Evolutionary conservation across 1,140 invertebrate species (phyloP).

Genomic region (Drosophila sp.): DNA sequence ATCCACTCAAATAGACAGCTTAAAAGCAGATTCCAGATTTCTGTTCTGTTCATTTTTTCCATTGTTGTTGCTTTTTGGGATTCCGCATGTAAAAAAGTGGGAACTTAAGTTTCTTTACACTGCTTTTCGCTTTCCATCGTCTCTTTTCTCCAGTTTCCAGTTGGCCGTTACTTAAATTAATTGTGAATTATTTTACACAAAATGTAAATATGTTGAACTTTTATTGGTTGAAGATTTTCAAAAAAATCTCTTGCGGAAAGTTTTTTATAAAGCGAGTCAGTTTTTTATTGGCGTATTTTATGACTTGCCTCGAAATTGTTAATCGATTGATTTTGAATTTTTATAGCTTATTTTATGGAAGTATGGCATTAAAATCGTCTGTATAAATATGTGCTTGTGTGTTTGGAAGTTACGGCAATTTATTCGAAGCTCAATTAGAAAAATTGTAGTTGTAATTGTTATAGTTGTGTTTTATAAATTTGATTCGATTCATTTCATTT

Average conservation of each 20-base stretch:
- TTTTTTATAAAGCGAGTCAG: conserved; percentile 23
- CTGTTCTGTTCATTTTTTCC: conserved; percentile 33
- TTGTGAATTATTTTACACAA: conserved; percentile 8
- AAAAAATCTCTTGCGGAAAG: conserved; percentile 7
- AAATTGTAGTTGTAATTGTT: conserved; percentile 16
- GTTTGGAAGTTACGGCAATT: background rate
- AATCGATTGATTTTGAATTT: conserved; percentile 21
- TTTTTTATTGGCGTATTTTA: conserved; percentile 15
- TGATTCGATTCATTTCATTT: background rate
- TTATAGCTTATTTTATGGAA: conserved; percentile 17
- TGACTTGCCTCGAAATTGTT: conserved; percentile 9
- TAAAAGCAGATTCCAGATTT: conserved; percentile 53
- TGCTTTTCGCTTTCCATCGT: background rate
- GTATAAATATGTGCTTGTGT: conserved; percentile 4
- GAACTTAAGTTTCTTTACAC: conserved; percentile 48
- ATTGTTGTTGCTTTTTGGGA: conserved; percentile 31
- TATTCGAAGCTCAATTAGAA: conserved; percentile 40
- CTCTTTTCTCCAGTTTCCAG: conserved; percentile 38
- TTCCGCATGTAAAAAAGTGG: background rate
- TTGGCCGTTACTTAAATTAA: conserved; percentile 2
- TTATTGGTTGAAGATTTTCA: conserved; percentile 18
- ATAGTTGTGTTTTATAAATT: background rate
- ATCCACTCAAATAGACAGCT: conserved; percentile 45
- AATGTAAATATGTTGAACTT: conserved; percentile 3
- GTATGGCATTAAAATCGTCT: conserved; percentile 3